phyloP scores from a whole-genome alignment of 1,140 invertebrate genomes.

The Pararge aegeria region DNA sequence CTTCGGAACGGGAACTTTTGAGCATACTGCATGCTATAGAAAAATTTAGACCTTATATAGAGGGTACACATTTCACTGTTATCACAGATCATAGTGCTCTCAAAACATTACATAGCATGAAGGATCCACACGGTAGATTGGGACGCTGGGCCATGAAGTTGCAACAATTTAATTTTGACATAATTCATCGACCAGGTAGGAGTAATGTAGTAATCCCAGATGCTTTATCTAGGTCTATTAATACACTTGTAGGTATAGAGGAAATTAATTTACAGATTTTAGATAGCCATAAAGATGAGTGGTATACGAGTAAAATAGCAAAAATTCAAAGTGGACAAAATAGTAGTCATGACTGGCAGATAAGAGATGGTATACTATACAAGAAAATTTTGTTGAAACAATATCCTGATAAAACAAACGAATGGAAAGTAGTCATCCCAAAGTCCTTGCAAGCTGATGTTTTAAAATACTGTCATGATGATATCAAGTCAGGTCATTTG shows the following conservation, averaged over 20 bases:
- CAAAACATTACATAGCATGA: conserved; percentile 70
- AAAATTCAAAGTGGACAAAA: conserved; percentile 4
- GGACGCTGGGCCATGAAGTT: too few species aligned
- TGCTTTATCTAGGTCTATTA: conserved; percentile 40
- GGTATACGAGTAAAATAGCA: conserved; percentile 26
- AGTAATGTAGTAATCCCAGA: conserved; percentile 53
- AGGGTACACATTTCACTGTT: too few species aligned
- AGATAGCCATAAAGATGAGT: conserved; percentile 31
- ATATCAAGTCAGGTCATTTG: conserved; percentile 22
- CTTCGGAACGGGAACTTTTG: too few species aligned
- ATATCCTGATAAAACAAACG: conserved; percentile 16
- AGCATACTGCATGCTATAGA: too few species aligned
- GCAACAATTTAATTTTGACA: conserved; percentile 56
- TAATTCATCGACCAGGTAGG: conserved; percentile 50
- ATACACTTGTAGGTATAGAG: conserved; percentile 1
- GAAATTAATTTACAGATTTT: conserved; percentile 19
- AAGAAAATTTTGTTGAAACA: conserved; percentile 23
- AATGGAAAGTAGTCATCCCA: conserved; percentile 26
- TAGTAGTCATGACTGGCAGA: conserved; percentile 7
- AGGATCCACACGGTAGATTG: conserved; percentile 55
- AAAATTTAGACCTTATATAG: too few species aligned
- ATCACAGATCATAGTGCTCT: too few species aligned
- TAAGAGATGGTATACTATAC: conserved; percentile 19
- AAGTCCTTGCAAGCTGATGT: too few species aligned
- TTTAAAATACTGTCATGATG: conserved; percentile 19